phyloP scores from a whole-genome alignment of 92 coral and sea anemone genomes.

The Epizoanthus stellaris region DNA sequence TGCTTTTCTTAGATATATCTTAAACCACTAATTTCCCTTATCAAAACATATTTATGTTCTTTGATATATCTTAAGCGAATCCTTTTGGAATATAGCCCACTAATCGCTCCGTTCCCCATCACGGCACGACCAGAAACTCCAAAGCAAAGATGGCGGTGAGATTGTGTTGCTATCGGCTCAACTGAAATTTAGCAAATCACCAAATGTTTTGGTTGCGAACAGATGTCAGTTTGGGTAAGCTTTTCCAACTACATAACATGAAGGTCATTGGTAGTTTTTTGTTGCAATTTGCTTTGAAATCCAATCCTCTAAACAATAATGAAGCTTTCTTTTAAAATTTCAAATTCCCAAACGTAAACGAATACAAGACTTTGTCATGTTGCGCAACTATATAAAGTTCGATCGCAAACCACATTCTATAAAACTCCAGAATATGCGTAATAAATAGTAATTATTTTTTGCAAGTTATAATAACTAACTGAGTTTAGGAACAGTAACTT shows the following conservation, averaged over 20 bases:
- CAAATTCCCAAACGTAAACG: slow-evolving; percentile 15
- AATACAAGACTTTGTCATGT: too few relatives aligned
- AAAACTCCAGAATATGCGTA: too few relatives aligned
- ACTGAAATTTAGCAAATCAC: background rate
- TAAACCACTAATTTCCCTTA: background rate
- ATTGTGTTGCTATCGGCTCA: background rate
- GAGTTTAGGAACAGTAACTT: too few relatives aligned
- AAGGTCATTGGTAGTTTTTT: background rate
- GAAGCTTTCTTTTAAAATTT: slow-evolving; percentile 13
- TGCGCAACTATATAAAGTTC: too few relatives aligned
- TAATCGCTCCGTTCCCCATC: background rate
- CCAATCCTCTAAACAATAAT: slow-evolving; percentile 35
- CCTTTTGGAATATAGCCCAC: background rate
- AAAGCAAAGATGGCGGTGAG: slow-evolving; percentile 1
- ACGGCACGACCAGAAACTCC: background rate
- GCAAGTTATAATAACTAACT: too few relatives aligned
- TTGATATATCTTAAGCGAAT: background rate
- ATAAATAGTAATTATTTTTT: too few relatives aligned
- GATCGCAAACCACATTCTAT: background rate
- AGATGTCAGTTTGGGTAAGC: slow-evolving; percentile 1
- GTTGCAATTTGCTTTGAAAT: slow-evolving; percentile 30
- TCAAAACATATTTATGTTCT: background rate
- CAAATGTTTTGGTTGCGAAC: background rate
- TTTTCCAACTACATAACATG: background rate
- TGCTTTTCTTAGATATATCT: background rate